A percentile compares a stretch with the other conserved stretches of the same genome.
Conservation (phyloP, 2,888 invertebrate genomes). For the Hanleya hanleyi region DNA sequence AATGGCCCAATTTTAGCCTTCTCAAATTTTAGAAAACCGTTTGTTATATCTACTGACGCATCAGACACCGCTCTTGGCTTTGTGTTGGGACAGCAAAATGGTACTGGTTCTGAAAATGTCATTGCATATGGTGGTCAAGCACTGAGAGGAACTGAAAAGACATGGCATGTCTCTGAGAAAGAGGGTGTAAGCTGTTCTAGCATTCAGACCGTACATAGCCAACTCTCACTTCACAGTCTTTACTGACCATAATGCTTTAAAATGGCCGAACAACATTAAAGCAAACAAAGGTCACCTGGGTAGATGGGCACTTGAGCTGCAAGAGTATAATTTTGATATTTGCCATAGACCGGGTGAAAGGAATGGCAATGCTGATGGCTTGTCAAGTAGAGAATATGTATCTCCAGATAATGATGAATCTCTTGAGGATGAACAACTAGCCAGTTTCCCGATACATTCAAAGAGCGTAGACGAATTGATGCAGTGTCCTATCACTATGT, state of each 20-base stretch:
- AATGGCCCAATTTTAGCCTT: too few relatives aligned
- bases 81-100: too few relatives aligned
- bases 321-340: conserved; percentile 14
- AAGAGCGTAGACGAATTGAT: conserved; percentile 9
- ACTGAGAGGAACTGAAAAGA: too few relatives aligned
- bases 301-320: conserved; percentile 32
- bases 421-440: background rate
- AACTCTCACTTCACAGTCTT: conserved; percentile 31
- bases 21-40: too few relatives aligned
- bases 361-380: conserved; percentile 20
- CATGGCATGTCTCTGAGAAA: too few relatives aligned
- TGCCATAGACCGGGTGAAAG: background rate
- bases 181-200: too few relatives aligned
- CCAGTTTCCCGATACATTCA: conserved; percentile 24
- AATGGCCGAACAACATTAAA: conserved; percentile 37
- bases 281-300: conserved; percentile 25
- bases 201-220: too few relatives aligned
- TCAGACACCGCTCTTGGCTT: too few relatives aligned
- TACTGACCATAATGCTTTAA: conserved; percentile 41
- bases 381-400: conserved; percentile 29
- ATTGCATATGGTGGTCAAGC: too few relatives aligned
- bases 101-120: too few relatives aligned
- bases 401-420: background rate
- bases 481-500: conserved; percentile 21
- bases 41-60: too few relatives aligned